Evolutionary conservation across 2,113 vertebrate species (phyloP), one percentile per base, ranked within the genome.

Genomic region (Guaruba guarouba): DNA sequence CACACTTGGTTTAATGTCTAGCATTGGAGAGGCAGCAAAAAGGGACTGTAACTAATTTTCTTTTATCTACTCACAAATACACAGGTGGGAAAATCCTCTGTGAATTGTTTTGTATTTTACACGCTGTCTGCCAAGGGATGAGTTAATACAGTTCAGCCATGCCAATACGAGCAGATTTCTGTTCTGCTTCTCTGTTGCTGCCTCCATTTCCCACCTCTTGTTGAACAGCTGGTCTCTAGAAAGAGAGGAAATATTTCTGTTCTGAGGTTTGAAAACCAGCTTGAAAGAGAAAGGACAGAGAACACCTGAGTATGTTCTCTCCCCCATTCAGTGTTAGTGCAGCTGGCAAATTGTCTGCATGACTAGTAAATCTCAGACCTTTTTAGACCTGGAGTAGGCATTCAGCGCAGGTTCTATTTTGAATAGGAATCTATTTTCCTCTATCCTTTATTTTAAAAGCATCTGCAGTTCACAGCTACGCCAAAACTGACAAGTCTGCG

Each of bases 151-250:
- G 54, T 85, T 88, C 82, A 89, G 48, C 63, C 51, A 63, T 88
- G 79, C 85, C 93, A 90, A 44, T 79, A 46, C 14, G 51, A 90
- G 59, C 88, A 90, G 59, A 85, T 96, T 95, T 92, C 79, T 88
- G 62, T 88, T 68, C 61, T 82, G 31, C 78, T 93, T 95, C 57
- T 79, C 59, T 79, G 17, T 88, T 93, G 23, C 59, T 88, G 43
- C 66, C 70, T 92, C 70, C 29, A 19, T 91, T 91, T 94, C 59
- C 79, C 79, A 62, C 51, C 82, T 95, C 90, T 80, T 81, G 71
- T 70, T 78, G 68, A 96, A 86, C 93, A 97, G 51, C 82, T 95
- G 93, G 63, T 92, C 64, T 90, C 46, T 81, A 90, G 83, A 94
- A 95, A 51, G 51, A 88, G 84, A 85, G 64, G 82, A 90, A 83